Base-by-base conservation (phyloP, 2,113 vertebrate genomes). In the Grammomys surdaster region DNA sequence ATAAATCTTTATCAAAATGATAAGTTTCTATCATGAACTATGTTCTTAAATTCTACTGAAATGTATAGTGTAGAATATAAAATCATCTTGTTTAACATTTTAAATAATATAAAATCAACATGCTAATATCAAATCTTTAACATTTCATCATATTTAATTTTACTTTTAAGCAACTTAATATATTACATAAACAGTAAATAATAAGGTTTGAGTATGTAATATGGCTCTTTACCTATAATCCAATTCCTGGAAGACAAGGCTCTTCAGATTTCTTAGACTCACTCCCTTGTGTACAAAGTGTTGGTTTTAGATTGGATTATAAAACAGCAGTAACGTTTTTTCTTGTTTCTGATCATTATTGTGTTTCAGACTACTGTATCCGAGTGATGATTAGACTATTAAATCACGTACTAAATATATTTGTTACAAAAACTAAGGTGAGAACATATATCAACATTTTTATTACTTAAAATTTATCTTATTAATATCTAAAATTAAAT, bases 1-100 rank as follows among this genome's bases (percentile, higher is more conserved):
- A 98, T 98, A 98, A 98, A 98, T 98, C 97, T 98, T 97, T 97
- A 98, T 94, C 96, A 81, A 88, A 78, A 19, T 85, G 60, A 97
- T 92, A 22, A 91, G 96, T 96, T 97, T 82, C 82, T 93, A 95
- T 91, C 89, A 97, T 97, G 91, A 96, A 94, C 88, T 97, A 36
- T 69, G 95, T 97, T 84, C 93, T 96, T 96, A 98, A 93, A 91
- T 94, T 60, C 13, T 95, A 93, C 26, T 94, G 84, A 97, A 95
- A 84, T 33, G 80, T 88, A 40, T 7, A 69, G 96, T 84, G 73
- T 67, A 97, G 94, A 96, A 90, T 96, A 95, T 94, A 88, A 96
- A 76, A 22, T n/a, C 73, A 14, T 33, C 95, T 75, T 2, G 13
- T 9, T 1, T 22, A 95, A 92, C 0, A 40, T 96, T 54, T 88